Conservation (phyloP, 2,113 vertebrate genomes). For the Lates calcarifer region DNA sequence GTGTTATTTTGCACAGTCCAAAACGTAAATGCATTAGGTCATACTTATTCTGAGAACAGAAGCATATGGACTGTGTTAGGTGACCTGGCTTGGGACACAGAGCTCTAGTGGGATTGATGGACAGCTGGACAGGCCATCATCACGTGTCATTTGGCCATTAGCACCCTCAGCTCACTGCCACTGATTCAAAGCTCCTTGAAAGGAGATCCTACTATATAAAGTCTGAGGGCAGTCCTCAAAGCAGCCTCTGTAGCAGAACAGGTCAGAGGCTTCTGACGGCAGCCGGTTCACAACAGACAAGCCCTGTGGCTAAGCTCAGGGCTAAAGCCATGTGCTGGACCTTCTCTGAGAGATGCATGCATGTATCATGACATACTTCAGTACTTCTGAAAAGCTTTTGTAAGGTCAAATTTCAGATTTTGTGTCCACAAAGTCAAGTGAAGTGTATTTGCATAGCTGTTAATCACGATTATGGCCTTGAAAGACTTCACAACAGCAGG, state of each 20-base stretch:
- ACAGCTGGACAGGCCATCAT: conserved; percentile 47
- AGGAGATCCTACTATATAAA: conserved; percentile 16
- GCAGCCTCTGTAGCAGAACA: conserved; percentile 14
- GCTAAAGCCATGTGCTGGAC: conserved; percentile 38
- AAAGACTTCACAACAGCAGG: neutral
- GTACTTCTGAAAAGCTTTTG: conserved; percentile 4
- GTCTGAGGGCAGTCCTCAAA: conserved; percentile 37
- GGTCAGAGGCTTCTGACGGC: conserved; percentile 58
- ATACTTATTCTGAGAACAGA: neutral
- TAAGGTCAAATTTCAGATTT: conserved; percentile 19
- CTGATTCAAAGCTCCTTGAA: conserved; percentile 38
- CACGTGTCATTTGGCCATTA: conserved; percentile 54
- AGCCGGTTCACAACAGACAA: conserved; percentile 45
- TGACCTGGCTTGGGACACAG: conserved; percentile 3
- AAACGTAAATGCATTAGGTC: neutral
- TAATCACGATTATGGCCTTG: conserved; percentile 10
- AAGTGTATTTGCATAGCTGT: conserved; percentile 15
- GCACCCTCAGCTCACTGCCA: conserved; percentile 32
- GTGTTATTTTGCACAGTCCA: no score
- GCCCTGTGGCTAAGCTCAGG: conserved; percentile 40
- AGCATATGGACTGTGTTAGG: neutral
- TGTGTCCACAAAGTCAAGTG: conserved; percentile 32
- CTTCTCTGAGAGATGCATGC: neutral
- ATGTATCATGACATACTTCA: neutral
- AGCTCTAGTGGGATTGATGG: conserved; percentile 36